Conservation (phyloP, 2,113 vertebrate species). For the Chaetodon auriga region DNA sequence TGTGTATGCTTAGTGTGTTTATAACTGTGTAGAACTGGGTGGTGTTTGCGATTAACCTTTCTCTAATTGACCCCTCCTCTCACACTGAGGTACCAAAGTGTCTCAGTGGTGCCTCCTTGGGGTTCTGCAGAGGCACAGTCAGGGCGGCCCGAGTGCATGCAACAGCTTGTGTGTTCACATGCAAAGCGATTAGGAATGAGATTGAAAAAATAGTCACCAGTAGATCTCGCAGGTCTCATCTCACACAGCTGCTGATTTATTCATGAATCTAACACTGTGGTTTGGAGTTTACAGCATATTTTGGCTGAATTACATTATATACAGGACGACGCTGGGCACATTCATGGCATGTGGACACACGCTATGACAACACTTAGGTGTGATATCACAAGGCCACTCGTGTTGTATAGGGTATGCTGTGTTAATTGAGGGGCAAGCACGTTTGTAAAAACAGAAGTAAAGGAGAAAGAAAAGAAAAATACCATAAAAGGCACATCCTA, state of each 20-base stretch:
- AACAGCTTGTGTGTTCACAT: conserved; percentile 34
- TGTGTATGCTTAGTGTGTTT: conserved; percentile 20
- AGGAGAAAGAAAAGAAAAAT: not conserved
- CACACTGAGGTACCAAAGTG: conserved; percentile 5
- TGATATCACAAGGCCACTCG: not conserved
- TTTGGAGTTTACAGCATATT: conserved; percentile 19
- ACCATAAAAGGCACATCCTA: not conserved
- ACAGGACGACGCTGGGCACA: not conserved
- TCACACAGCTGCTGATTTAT: conserved; percentile 47
- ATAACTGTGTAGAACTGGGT: conserved; percentile 15
- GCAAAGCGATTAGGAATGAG: conserved; percentile 35
- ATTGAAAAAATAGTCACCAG: conserved; percentile 15
- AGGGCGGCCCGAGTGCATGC: not conserved
- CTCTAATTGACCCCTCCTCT: conserved; percentile 41
- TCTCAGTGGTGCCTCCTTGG: conserved; percentile 27
- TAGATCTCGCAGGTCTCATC: conserved; percentile 27
- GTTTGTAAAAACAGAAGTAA: not conserved
- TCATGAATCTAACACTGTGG: conserved; percentile 25
- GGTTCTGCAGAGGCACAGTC: conserved; percentile 14
- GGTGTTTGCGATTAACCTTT: conserved; percentile 45
- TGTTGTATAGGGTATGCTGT: not conserved
- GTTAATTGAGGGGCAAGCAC: not conserved
- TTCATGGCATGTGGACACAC: not conserved
- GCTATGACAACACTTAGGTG: not conserved
- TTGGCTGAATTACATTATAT: not conserved